Conservation (phyloP, 2,888 invertebrate species). For the Ectemnius continuus region DNA sequence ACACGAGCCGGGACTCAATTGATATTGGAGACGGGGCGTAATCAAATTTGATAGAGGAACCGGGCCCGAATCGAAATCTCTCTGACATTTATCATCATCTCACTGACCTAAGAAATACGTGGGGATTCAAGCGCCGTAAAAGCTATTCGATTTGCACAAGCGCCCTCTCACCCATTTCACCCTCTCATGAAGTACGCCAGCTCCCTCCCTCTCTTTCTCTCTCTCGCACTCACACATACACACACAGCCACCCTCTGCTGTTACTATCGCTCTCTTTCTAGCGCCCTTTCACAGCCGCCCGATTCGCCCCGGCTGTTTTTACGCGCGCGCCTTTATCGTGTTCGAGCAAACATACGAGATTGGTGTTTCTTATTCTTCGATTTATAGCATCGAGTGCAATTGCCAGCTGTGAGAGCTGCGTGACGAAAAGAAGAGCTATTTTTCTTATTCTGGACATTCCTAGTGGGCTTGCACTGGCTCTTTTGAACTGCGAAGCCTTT, state of each 20-base stretch:
- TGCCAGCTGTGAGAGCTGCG: too few relatives aligned
- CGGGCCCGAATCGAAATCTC: constrained; percentile 29
- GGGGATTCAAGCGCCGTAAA: constrained; percentile 47
- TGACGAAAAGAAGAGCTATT: too few relatives aligned
- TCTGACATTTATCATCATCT: neutral
- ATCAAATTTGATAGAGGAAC: constrained; percentile 32
- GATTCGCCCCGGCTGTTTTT: too few relatives aligned
- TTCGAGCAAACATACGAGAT: neutral
- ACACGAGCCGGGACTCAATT: too few relatives aligned
- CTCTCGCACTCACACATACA: constrained; percentile 1
- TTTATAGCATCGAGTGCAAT: too few relatives aligned
- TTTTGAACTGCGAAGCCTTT: too few relatives aligned
- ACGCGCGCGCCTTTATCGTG: constrained; percentile 14
- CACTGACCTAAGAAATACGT: constrained; percentile 22
- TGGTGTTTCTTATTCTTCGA: neutral
- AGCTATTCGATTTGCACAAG: constrained; percentile 57
- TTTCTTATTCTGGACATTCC: too few relatives aligned
- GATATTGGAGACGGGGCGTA: constrained; percentile 12
- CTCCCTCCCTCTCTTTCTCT: constrained; percentile 12
- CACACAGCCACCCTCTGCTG: neutral
- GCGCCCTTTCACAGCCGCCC: constrained; percentile 3
- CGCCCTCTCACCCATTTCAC: constrained; percentile 27
- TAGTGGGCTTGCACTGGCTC: too few relatives aligned
- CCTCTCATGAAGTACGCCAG: constrained; percentile 42
- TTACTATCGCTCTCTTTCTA: constrained; percentile 11